Evolutionary conservation across 2,888 invertebrate species (phyloP).

Genomic region (Tortricodes alternella): DNA sequence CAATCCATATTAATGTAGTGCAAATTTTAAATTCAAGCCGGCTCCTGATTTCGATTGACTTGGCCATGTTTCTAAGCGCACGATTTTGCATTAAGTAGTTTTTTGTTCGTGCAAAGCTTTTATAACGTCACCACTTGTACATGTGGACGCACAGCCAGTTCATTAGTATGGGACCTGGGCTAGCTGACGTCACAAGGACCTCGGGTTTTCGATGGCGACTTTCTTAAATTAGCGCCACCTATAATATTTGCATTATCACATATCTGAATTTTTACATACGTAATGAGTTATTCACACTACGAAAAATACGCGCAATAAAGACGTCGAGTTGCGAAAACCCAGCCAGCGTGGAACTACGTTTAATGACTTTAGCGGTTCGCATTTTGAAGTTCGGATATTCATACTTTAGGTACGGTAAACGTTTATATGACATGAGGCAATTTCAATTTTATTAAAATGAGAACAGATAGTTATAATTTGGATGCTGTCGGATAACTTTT

Average conservation of each 20-base stretch:
- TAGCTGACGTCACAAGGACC: conserved; percentile 55
- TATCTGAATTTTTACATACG: conserved; percentile 15
- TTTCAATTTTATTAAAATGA: no score
- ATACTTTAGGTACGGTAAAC: no score
- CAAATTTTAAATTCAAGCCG: conserved; percentile 81
- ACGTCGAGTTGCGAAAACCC: no score
- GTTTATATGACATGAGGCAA: no score
- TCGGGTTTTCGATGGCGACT: conserved; percentile 30
- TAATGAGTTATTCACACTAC: neutral
- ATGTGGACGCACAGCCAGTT: conserved; percentile 55
- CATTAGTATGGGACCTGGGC: conserved; percentile 51
- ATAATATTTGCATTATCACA: conserved; percentile 11
- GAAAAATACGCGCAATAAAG: no score
- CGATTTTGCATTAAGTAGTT: conserved; percentile 78
- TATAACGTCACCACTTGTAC: conserved; percentile 63
- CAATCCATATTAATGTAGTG: conserved; percentile 82
- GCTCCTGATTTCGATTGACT: conserved; percentile 74
- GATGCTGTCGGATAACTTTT: neutral
- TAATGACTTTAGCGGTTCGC: neutral
- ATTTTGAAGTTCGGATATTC: no score
- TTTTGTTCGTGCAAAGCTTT: conserved; percentile 72
- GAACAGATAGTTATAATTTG: neutral
- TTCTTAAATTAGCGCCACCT: conserved; percentile 21
- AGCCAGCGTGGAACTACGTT: no score
- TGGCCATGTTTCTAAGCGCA: conserved; percentile 74